Evolutionary conservation across 2,888 invertebrate genomes (phyloP).

Genomic region (Aromia moschata): DNA sequence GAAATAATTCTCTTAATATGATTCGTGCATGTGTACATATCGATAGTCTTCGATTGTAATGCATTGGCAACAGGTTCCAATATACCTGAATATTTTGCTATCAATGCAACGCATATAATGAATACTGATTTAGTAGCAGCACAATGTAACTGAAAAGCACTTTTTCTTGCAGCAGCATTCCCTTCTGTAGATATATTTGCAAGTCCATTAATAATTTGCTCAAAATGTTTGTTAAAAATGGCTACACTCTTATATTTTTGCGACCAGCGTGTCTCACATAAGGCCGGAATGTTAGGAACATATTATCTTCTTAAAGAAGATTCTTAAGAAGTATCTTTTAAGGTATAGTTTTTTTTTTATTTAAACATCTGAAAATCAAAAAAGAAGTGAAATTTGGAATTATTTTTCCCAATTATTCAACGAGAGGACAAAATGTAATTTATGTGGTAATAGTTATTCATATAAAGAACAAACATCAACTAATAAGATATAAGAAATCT

Average conservation of each 20-base stretch:
- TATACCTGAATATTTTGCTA: slow-evolving; percentile 19
- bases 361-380: no score
- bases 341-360: no score
- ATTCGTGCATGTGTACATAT: neutral
- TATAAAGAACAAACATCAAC: no score
- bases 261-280: slow-evolving; percentile 5
- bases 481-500: no score
- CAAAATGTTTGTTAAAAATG: slow-evolving; percentile 9
- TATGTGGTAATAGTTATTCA: no score
- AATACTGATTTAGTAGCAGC: neutral
- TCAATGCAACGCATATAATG: neutral
- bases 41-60: neutral
- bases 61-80: slow-evolving; percentile 24
- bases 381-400: no score
- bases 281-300: slow-evolving; percentile 3
- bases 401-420: no score
- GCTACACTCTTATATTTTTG: slow-evolving; percentile 7
- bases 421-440: no score
- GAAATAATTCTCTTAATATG: neutral
- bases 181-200: slow-evolving; percentile 12
- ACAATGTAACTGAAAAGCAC: neutral
- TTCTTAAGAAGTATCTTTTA: no score
- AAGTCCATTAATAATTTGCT: slow-evolving; percentile 4
- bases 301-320: slow-evolving; percentile 1
- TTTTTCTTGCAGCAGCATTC: slow-evolving; percentile 4